Percentiles rank a stretch among this genome's conserved stretches.
These are phyloP conservation scores for Esperia sulphurella DNA, from an alignment of 2,888 invertebrate species.

Conservation along the genomic window DNA sequence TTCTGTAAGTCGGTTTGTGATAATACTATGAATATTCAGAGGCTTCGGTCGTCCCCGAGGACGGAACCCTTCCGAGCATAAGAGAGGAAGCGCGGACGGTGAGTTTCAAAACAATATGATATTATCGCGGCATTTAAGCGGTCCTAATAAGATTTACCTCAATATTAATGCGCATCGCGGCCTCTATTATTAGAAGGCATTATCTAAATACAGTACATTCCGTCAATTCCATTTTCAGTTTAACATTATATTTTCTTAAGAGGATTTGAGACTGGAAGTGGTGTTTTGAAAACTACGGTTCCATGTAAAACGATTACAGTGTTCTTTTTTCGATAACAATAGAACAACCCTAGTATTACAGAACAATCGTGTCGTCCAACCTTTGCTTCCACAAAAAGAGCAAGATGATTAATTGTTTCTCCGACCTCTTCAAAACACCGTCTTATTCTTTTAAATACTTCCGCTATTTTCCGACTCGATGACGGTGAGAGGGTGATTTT, in stretches of 20 bases:
- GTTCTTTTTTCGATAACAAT: slow-evolving; percentile 51
- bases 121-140: slow-evolving; percentile 75
- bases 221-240: slow-evolving; percentile 39
- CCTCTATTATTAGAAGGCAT: slow-evolving; percentile 72
- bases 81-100: slow-evolving; percentile 72
- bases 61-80: slow-evolving; percentile 72
- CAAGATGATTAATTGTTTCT: slow-evolving; percentile 75
- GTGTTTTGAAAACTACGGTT: slow-evolving; percentile 39
- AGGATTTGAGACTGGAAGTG: slow-evolving; percentile 29
- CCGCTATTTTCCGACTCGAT: slow-evolving; percentile 77
- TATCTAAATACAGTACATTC: slow-evolving; percentile 58
- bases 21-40: slow-evolving; percentile 76
- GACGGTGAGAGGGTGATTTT: slow-evolving; percentile 67
- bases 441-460: slow-evolving; percentile 75
- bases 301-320: slow-evolving; percentile 28
- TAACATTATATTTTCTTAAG: slow-evolving; percentile 24
- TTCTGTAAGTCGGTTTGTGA: slow-evolving; percentile 68
- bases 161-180: slow-evolving; percentile 76
- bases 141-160: slow-evolving; percentile 78
- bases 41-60: slow-evolving; percentile 61
- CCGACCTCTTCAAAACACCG: slow-evolving; percentile 76
- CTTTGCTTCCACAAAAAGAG: slow-evolving; percentile 69
- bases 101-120: slow-evolving; percentile 76
- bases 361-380: slow-evolving; percentile 71
- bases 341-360: slow-evolving; percentile 62